phyloP scores from a whole-genome alignment of 1,140 invertebrate species.

The Procambarus virginalis region DNA sequence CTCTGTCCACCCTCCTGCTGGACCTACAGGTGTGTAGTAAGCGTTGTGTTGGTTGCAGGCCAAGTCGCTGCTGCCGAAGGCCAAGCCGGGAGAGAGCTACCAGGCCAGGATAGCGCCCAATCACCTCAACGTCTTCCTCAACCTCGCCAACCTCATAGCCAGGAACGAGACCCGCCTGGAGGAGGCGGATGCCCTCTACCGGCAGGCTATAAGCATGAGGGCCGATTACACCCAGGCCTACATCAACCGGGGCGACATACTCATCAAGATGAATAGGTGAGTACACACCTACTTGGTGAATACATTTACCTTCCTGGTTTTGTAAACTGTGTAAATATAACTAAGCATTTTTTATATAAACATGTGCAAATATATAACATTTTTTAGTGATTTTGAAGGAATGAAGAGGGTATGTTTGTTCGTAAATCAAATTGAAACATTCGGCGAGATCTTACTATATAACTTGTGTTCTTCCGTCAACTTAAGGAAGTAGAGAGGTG shows the following conservation, averaged over 20 bases:
- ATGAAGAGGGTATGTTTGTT: no score
- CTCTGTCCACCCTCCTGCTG: no score
- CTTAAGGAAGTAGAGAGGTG: no score
- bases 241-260: conserved; percentile 96
- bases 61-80: conserved; percentile 90
- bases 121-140: conserved; percentile 96
- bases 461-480: no score
- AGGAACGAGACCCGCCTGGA: conserved; percentile 92
- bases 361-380: no score
- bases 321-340: no score
- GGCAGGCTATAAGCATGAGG: conserved; percentile 96
- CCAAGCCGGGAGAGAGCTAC: conserved; percentile 93
- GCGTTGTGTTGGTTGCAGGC: conserved; percentile 76
- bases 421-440: no score
- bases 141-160: conserved; percentile 95
- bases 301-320: no score
- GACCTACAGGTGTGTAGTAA: no score
- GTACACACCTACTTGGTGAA: neutral
- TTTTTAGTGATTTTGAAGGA: neutral
- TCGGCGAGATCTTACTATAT: no score
- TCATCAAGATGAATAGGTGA: conserved; percentile 90
- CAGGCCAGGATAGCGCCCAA: conserved; percentile 96
- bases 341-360: no score
- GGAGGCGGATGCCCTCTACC: conserved; percentile 94
- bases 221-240: conserved; percentile 98